Conservation (phyloP, 2,113 vertebrate species). For the Holacanthus passer region DNA sequence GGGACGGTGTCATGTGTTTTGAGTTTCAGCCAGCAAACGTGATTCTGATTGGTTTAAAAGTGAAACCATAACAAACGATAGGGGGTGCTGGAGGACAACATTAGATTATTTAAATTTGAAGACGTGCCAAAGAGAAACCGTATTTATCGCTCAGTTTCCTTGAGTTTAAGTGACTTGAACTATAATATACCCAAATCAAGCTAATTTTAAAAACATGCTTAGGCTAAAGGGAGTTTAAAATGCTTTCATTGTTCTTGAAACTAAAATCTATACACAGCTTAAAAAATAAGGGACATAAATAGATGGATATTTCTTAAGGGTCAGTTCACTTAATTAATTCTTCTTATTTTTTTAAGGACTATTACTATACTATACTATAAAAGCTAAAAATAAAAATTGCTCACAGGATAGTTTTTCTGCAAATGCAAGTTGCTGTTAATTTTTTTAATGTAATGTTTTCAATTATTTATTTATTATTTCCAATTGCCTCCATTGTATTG, state of each 20-base stretch:
- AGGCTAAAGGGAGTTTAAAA: background rate
- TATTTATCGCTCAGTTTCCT: too few species aligned
- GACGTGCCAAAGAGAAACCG: slow-evolving; percentile 22
- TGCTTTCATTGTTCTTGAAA: background rate
- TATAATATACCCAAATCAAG: background rate
- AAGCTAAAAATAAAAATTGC: too few species aligned
- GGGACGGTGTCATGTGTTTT: background rate
- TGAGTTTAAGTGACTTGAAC: background rate
- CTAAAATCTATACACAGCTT: background rate
- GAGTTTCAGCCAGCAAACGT: slow-evolving; percentile 36
- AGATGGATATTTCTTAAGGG: background rate
- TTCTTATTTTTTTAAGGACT: too few species aligned
- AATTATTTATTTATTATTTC: too few species aligned
- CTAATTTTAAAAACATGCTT: background rate
- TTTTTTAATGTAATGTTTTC: background rate
- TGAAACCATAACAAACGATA: slow-evolving; percentile 57
- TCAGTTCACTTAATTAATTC: too few species aligned
- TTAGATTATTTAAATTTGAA: slow-evolving; percentile 33
- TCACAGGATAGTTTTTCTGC: background rate
- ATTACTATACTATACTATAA: too few species aligned
- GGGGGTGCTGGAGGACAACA: slow-evolving; percentile 60
- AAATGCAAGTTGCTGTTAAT: background rate
- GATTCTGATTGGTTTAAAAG: slow-evolving; percentile 66
- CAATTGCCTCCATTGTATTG: too few species aligned
- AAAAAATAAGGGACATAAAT: background rate